Base-by-base conservation (phyloP, 2,888 invertebrate species). In the Hipparchia sbordonii region DNA sequence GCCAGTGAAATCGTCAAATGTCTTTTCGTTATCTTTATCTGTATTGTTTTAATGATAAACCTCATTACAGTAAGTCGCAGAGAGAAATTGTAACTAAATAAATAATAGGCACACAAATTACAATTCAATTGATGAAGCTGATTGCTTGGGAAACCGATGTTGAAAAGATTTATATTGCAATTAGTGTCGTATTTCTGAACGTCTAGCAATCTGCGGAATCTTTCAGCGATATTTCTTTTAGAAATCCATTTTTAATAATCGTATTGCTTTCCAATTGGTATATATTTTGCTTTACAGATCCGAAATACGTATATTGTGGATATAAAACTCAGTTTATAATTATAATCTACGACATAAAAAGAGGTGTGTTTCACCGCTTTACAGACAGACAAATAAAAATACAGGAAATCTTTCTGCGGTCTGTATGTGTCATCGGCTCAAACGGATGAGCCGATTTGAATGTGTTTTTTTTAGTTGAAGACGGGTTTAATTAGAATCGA, bases 121-220 rank as follows among this genome's bases (percentile, higher is more conserved):
- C 12, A 45, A 7, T 63, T 51, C 23, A 51, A 63, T 48, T 63
- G 63, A 63, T 63, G 48, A 63, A 51, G 9, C 63, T 48, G 63
- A 51, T 63, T 63, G 48, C 6, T n/a, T 8, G 48, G 13, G 62
- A 23, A 48, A 48, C 48, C 63, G 63, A 63, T 8, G 46, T 48
- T 62, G 48, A 13, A 63, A 63, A 63, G 46, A 63, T 23, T 63
- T 51, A 63, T 48, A 63, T 51, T 63, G 48, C 71, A 63, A 73
- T 73, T 71, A 71, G 62, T 71, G 59, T 73, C 59, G 45, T 63
- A 57, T 67, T 67, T 63, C 67, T 62, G 52, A 46, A 63, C 52
- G 51, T n/a, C 46, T 59, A 48, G 63, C 52, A 48, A 68, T 63
- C 54, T 45, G 51, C 39, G 45, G 39, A 6, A 5, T 60, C 39